Evolutionary conservation across 2,113 vertebrate species (phyloP), one percentile per base, ranked within the genome.

Genomic region (Scomber colias): DNA sequence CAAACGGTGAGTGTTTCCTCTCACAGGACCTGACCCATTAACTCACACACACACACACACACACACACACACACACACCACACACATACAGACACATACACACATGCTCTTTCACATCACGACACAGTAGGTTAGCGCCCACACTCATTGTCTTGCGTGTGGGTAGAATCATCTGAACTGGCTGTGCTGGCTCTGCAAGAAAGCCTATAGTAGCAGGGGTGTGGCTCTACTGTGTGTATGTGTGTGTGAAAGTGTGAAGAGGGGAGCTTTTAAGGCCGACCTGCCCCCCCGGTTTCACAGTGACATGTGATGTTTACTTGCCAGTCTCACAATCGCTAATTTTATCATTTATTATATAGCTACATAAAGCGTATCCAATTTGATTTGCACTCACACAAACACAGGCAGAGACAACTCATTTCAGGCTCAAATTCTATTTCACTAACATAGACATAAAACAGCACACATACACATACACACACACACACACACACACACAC

Each of bases 121-220:
- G 53, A 66, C 84, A 66, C 56, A 73, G 68, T 59, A 75, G 68
- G 83, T 72, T 49, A 63, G 84, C 64, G 21, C 85, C 87, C 80
- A 80, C 87, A 79, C 40, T 79, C 75, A 70, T 62, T 87, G 85
- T 89, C 74, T 86, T 66, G 54, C 67, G 69, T 9, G 90, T 89
- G 87, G 86, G 90, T 71, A 88, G 89, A 89, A 65, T 77, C 68
- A 49, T 65, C 71, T 82, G 81, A 94, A 92, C 92, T 88, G 86
- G 79, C 87, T 90, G 74, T 48, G 91, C 90, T 90, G 63, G 92
- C 83, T 94, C 82, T 85, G 81, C 93, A 78, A 81, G 86, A 87
- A 91, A 82, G 66, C 75, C 69, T 83, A 21, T 21, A 71, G 79
- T 75, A 35, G 48, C 12, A 56, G 24, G 80, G 90, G 90, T 21